Evolutionary conservation across 2,797 vertebrate species (phyloP).

Genomic region (Sphenodon punctatus): DNA sequence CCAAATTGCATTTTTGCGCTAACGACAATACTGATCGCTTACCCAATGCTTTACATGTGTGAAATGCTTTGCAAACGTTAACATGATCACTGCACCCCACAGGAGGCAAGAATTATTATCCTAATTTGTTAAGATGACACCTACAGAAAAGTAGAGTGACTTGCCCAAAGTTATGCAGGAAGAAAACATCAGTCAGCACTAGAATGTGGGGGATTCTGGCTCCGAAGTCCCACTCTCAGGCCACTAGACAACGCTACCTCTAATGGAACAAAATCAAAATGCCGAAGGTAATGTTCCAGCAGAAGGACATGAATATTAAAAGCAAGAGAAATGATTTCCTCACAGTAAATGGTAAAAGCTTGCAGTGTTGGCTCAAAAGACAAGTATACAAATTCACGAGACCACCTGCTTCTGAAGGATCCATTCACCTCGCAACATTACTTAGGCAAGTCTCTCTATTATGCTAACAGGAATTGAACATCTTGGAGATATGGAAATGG

Average conservation of each 20-base stretch:
- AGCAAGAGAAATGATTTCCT: not conserved
- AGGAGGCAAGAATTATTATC: not conserved
- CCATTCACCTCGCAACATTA: not conserved
- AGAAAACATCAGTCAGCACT: not conserved
- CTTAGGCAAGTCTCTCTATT: slow-evolving; percentile 1
- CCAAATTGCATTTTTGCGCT: not conserved
- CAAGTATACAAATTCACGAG: not conserved
- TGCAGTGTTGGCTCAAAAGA: not conserved
- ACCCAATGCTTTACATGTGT: not conserved
- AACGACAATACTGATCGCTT: no score
- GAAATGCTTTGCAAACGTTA: not conserved
- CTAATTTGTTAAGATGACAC: not conserved
- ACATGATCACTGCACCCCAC: not conserved
- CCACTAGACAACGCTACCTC: not conserved
- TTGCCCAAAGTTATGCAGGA: not conserved
- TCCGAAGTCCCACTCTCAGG: not conserved
- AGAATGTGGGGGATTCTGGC: not conserved
- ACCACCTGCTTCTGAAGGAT: not conserved
- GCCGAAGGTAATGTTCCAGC: not conserved
- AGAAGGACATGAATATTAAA: not conserved
- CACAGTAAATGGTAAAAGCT: not conserved
- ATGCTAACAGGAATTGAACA: slow-evolving; percentile 4
- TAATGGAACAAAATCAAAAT: not conserved
- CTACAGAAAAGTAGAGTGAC: not conserved
- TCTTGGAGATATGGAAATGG: not conserved